These are phyloP conservation scores for Oryzias curvinotus DNA, from an alignment of 2,113 vertebrate genomes.

Conservation along the genomic window DNA sequence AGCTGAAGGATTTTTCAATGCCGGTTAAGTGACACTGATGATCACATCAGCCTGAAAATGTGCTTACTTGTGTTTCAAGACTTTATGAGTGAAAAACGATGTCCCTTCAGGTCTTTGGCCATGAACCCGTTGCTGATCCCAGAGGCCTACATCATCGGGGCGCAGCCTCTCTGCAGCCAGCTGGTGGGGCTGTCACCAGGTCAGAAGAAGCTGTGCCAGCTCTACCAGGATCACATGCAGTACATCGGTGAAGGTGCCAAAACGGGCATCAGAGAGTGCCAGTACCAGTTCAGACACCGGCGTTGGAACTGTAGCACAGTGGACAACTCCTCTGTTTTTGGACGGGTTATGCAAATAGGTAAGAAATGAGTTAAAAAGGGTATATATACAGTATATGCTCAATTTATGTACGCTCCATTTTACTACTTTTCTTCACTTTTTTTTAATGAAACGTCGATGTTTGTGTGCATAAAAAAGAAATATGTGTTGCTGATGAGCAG, in stretches of 20 bases:
- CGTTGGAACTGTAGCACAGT: constrained; percentile 99
- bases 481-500: constrained; percentile 58
- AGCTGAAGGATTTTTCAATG: constrained; percentile 7
- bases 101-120: constrained; percentile 86
- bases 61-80: constrained; percentile 6
- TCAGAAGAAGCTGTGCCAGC: constrained; percentile 95
- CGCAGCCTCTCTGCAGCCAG: constrained; percentile 97
- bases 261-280: constrained; percentile 95
- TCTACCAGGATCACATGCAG: constrained; percentile 99
- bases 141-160: constrained; percentile 98
- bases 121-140: constrained; percentile 95
- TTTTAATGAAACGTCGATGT: constrained; percentile 6
- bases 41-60: constrained; percentile 9
- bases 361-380: constrained; percentile 34
- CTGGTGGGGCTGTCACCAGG: constrained; percentile 92
- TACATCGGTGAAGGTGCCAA: constrained; percentile 96
- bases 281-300: constrained; percentile 94
- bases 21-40: constrained; percentile 19
- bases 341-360: constrained; percentile 95
- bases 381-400: background rate
- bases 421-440: constrained; percentile 7
- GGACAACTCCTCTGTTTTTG: constrained; percentile 93
- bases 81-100: constrained; percentile 34
- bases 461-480: constrained; percentile 21
- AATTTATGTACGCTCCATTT: background rate